Percentiles rank a stretch among this genome's conserved stretches.
phyloP scores from a whole-genome alignment of 2,888 invertebrate genomes.

The Spialia ferax region DNA sequence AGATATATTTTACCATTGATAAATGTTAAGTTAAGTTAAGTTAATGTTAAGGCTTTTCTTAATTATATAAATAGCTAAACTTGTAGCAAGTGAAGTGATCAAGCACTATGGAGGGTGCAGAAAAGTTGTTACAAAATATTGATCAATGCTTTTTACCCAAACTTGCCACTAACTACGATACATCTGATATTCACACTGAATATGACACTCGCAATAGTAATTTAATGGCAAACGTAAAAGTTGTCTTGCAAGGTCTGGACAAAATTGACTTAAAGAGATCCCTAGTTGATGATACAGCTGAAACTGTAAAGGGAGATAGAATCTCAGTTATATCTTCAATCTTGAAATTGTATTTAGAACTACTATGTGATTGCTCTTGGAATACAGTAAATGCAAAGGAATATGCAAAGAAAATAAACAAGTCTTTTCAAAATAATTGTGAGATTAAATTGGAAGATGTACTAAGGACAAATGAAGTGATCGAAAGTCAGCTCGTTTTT shows the following conservation, averaged over 20 bases:
- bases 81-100: neutral
- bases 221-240: conserved; percentile 55
- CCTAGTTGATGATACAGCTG: conserved; percentile 19
- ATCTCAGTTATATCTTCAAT: conserved; percentile 57
- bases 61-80: neutral
- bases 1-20: too few relatives aligned
- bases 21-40: too few relatives aligned
- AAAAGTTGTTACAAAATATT: conserved; percentile 30
- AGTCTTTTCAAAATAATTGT: conserved; percentile 58
- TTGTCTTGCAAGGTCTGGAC: conserved; percentile 56
- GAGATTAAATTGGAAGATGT: conserved; percentile 56
- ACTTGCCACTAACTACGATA: conserved; percentile 64
- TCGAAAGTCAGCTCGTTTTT: conserved; percentile 65
- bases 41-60: too few relatives aligned
- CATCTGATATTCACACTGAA: conserved; percentile 61
- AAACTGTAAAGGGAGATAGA: conserved; percentile 46
- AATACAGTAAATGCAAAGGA: conserved; percentile 56
- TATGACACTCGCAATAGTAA: conserved; percentile 59
- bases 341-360: conserved; percentile 65
- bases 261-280: conserved; percentile 51
- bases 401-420: conserved; percentile 57
- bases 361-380: conserved; percentile 62
- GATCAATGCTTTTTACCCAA: conserved; percentile 61
- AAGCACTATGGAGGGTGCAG: conserved; percentile 11
- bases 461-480: conserved; percentile 52